Evolutionary conservation across 2,113 vertebrate genomes (phyloP).

Genomic region (Trachemys scripta): DNA sequence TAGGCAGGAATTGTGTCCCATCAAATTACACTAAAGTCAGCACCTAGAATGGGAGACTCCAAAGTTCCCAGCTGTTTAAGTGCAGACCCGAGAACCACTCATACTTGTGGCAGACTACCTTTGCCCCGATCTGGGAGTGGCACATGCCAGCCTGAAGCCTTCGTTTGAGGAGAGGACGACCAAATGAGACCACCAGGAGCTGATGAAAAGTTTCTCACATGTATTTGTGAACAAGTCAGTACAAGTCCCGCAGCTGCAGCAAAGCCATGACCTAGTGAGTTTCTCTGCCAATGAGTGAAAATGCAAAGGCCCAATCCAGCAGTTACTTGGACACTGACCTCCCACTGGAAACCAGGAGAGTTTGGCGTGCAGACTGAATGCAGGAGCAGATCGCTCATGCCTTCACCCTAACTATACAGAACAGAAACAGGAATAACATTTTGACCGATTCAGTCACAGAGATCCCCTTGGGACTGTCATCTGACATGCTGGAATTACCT

Average conservation of each 20-base stretch:
- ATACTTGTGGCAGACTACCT: not conserved
- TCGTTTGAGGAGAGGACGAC: not conserved
- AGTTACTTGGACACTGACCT: fast-evolving
- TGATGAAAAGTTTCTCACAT: fast-evolving
- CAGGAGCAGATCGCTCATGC: not conserved
- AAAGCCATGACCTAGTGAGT: not conserved
- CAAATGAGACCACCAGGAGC: fast-evolving
- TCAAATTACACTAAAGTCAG: not conserved
- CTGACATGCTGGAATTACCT: too few species aligned
- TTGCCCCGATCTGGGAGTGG: not conserved
- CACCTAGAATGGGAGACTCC: not conserved
- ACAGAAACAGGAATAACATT: not conserved
- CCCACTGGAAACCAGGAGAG: not conserved
- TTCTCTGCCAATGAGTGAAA: not conserved
- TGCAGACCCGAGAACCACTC: not conserved
- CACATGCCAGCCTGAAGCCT: not conserved
- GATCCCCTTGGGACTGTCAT: too few species aligned
- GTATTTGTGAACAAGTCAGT: not conserved
- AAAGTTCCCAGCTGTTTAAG: not conserved
- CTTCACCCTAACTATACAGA: not conserved
- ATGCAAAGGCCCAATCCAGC: not conserved
- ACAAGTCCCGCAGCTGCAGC: not conserved
- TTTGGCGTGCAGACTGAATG: not conserved
- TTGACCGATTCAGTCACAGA: too few species aligned
- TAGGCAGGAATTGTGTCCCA: not conserved